A percentile compares a stretch with the other conserved stretches of the same genome.
These are phyloP conservation scores for Dolichoris vasculosae DNA, from an alignment of 1,140 invertebrate genomes.

Conservation along the genomic window DNA sequence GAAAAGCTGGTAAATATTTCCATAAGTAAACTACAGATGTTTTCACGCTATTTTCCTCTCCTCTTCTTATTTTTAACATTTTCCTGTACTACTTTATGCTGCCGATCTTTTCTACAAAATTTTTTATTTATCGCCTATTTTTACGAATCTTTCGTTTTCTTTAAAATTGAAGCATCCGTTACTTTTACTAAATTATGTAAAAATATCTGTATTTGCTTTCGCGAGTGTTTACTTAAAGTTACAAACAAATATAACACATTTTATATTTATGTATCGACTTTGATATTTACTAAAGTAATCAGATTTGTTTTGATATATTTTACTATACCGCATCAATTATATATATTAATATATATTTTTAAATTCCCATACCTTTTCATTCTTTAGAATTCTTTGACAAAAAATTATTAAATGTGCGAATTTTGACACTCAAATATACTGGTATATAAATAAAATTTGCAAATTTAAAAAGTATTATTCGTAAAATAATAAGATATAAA, in stretches of 20 bases:
- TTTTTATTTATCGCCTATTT: not conserved
- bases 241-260: too few species aligned
- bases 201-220: too few species aligned
- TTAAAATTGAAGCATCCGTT: not conserved
- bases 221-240: too few species aligned
- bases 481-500: not conserved
- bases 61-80: not conserved
- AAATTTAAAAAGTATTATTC: not conserved
- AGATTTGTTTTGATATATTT: not conserved
- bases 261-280: too few species aligned
- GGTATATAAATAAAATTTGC: not conserved
- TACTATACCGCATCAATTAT: not conserved
- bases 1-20: not conserved
- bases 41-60: not conserved
- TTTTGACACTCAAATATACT: not conserved
- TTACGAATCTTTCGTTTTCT: not conserved
- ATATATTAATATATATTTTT: not conserved
- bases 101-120: not conserved
- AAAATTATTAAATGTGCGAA: conserved; percentile 23
- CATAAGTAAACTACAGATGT: not conserved
- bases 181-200: too few species aligned
- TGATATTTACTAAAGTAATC: not conserved
- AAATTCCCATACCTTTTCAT: not conserved
- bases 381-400: not conserved
- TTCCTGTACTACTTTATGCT: not conserved